Evolutionary conservation across 2,113 vertebrate genomes (phyloP), one percentile per base, ranked within the genome.

Genomic region (Otus sunia): DNA sequence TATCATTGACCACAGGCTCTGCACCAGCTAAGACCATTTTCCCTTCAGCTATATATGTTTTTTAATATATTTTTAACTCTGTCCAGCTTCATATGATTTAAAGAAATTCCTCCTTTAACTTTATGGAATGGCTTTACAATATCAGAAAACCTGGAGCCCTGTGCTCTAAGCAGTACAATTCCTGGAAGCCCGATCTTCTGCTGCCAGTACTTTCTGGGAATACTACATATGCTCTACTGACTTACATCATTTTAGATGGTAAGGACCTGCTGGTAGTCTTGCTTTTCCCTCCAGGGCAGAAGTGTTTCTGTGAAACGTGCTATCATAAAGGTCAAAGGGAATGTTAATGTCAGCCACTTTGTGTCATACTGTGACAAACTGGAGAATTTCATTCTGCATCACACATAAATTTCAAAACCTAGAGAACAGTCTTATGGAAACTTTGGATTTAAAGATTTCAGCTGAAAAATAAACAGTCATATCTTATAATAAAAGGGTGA

Each of bases 201-300:
- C 25, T 79, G 60, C 60, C 76, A 68, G 39, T 84, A 68, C 27
- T 85, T 96, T 91, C 86, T 95, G 91, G 76, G 45, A 94, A 94
- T 85, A 30, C 19, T 50, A 32, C 39, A 49, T 52, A 45, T 37
- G 53, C 8, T 60, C 45, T 69, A 62, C 67, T 88, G 76, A 74
- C 52, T 96, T 25, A 34, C n/a, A 84, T 62, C 8, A 30, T 34
- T 86, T 67, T 72, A 87, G 25, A 60, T 49, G 9, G 55, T 15
- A 83, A 88, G 90, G 45, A 80, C 52, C 45, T 89, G 8, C 49
- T 68, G 5, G 25, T 68, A 91, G 64, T 36, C 27, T 53, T 53
- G 10, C 7, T 72, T 76, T 52, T 85, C 25, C 53, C 64, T 82
- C 17, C 56, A 76, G 66, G 60, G 36, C 15, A 87, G 47, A 90